Evolutionary conservation across 2,888 invertebrate genomes (phyloP).

Genomic region (Anoncus sp.): DNA sequence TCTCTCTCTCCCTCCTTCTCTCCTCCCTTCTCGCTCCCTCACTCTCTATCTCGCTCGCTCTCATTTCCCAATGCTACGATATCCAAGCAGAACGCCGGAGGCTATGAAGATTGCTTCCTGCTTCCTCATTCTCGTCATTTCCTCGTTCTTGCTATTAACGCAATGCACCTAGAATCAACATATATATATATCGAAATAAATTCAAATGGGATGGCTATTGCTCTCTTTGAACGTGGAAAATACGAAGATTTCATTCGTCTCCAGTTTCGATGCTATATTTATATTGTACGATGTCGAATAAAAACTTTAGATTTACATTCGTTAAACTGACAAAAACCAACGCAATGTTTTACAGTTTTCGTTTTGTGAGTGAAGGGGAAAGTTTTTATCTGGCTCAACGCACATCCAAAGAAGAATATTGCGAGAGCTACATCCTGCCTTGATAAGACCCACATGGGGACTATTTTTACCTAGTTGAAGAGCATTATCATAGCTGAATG

Average conservation of each 20-base stretch:
- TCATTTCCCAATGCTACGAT: constrained; percentile 41
- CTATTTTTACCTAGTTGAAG: too few relatives aligned
- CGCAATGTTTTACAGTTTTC: too few relatives aligned
- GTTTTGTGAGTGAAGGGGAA: too few relatives aligned
- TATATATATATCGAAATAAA: constrained; percentile 19
- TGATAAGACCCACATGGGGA: too few relatives aligned
- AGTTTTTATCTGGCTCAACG: too few relatives aligned
- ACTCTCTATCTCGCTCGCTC: constrained; percentile 8
- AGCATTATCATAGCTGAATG: too few relatives aligned
- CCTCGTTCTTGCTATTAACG: constrained; percentile 34
- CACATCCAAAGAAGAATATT: too few relatives aligned
- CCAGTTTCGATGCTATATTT: too few relatives aligned
- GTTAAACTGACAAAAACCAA: too few relatives aligned
- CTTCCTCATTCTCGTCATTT: constrained; percentile 34
- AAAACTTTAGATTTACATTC: too few relatives aligned
- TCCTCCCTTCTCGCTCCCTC: constrained; percentile 43
- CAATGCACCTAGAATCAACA: constrained; percentile 18
- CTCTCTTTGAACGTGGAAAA: not conserved
- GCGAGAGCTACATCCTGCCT: too few relatives aligned
- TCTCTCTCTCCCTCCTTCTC: constrained; percentile 13
- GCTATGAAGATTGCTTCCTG: constrained; percentile 44
- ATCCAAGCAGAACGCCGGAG: constrained; percentile 16
- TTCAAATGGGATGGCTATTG: not conserved
- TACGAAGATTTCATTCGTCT: not conserved
- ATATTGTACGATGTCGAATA: too few relatives aligned